Evolutionary conservation across 2,113 vertebrate species (phyloP), one percentile per base, ranked within the genome.

Genomic region (Enhydra lutris): DNA sequence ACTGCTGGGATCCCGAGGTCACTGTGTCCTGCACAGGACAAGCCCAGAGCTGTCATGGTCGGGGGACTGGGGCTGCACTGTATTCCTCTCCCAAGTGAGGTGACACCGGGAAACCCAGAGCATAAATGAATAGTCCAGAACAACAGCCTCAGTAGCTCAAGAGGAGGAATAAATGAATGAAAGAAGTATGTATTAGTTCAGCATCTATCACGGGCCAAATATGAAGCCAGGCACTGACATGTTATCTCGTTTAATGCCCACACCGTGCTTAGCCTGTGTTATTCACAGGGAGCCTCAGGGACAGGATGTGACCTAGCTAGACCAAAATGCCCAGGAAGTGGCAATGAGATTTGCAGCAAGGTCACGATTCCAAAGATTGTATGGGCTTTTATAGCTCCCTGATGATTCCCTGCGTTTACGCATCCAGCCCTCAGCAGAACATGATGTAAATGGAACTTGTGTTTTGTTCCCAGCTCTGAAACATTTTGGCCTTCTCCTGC

Each of bases 181-280:
- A 96, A 87, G 20, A 85, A 81, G 50, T 63, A 86, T 89, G 50
- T 86, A 65, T 42, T 57, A 61, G 52, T 9, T 39, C 69, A 91
- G 21, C 6, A 71, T 52, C 29, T 55, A 52, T 34, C 73, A 91
- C 0, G 23, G 57, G 59, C 34, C 31, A 90, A 52, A 26, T 24
- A 82, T 8, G 39, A 78, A 61, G 57, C 57, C 81, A 92, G 52
- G 18, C 24, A 47, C 21, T 29, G 52, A 65, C 34, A 63, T 15
- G 52, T 13, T 65, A 79, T 42, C 95, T 96, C 1, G 4, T 20
- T 85, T 84, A 88, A 85, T 78, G 31, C 23, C 67, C 69, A 5
- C 5, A 81, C 8, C 3, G 13, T 85, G 39, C 13, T 24, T 61
- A 61, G 78, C 7, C 57, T n/a, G 36, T 18, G 31, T 21, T 81